Conservation (phyloP, 1,140 invertebrate species). For the Gonioctena quinquepunctata region DNA sequence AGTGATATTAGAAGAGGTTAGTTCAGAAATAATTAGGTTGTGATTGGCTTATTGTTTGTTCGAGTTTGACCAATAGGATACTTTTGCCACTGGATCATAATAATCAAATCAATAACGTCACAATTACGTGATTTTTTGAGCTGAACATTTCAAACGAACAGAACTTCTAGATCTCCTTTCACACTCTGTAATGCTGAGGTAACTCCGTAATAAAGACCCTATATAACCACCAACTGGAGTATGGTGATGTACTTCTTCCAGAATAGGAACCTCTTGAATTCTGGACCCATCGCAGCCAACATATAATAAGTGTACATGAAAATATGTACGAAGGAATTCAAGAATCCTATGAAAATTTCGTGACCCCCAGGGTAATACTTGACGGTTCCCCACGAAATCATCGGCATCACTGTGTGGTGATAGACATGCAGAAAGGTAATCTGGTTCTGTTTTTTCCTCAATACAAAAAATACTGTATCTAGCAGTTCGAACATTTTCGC, state of each 20-base stretch:
- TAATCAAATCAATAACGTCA: too few species aligned
- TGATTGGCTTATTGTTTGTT: too few species aligned
- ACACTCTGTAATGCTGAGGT: too few species aligned
- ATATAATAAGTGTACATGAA: constrained; percentile 85
- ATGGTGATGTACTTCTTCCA: constrained; percentile 84
- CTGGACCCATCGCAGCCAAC: constrained; percentile 73
- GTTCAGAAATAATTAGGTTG: too few species aligned
- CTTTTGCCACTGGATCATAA: too few species aligned
- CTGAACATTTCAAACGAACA: too few species aligned
- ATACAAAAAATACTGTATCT: constrained; percentile 81
- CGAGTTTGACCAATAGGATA: too few species aligned
- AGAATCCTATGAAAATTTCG: constrained; percentile 74
- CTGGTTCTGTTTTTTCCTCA: constrained; percentile 71
- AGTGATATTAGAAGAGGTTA: too few species aligned
- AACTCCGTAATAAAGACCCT: neutral
- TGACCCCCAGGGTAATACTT: constrained; percentile 70
- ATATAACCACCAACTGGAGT: constrained; percentile 71
- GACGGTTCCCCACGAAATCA: constrained; percentile 90
- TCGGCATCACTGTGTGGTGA: constrained; percentile 90
- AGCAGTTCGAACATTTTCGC: neutral
- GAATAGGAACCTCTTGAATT: constrained; percentile 76
- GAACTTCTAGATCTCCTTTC: neutral
- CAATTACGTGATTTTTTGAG: too few species aligned
- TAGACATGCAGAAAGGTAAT: constrained; percentile 61
- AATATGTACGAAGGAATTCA: constrained; percentile 86